Evolutionary conservation across 2,113 vertebrate species (phyloP), one percentile per base, ranked within the genome.

Genomic region (Prunella himalayana): DNA sequence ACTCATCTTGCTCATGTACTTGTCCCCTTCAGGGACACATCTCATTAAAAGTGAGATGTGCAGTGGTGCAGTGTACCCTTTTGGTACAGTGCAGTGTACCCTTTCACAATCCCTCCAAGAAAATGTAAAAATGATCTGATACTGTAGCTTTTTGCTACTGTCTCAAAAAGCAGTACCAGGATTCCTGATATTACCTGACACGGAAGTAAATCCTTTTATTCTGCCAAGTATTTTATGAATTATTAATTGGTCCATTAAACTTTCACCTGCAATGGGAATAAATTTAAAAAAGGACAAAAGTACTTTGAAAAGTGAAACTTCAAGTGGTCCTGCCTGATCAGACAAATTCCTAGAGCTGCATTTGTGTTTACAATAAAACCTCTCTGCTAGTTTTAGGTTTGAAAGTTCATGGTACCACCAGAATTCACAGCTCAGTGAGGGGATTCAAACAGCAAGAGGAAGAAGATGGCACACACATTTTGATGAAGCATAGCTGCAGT

Each of bases 181-280:
- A 86, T 96, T 88, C 85, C 95, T 72, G 60, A 37, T 82, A 97
- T 91, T 91, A 93, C 15, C 39, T 10, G 25, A 90, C 35, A 83
- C 2, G 30, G 57, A 96, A 93, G 54, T 23, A 90, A 89, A 96
- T 83, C 18, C n/a, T 77, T 69, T 96, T 92, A 51, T 88, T 93
- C 91, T 53, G 95, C 59, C 84, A 90, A 93, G 71, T 78, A 59
- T 45, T 95, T 72, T 53, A 83, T 95, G 57, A 95, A 95, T 96
- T 81, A 94, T 97, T 97, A 97, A 96, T 95, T 96, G 86, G 24
- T 9, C 76, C 86, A 56, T 86, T 91, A 86, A 6, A 37, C n/a
- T 84, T 94, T 50, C 57, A 25, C 47, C 80, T 94, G 85, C 66
- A 75, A 83, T 21, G 35, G 35, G 41, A 95, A 73, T 37, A 80